phyloP scores from a whole-genome alignment of 2,113 vertebrate species.

The Gobiocypris rarus region DNA sequence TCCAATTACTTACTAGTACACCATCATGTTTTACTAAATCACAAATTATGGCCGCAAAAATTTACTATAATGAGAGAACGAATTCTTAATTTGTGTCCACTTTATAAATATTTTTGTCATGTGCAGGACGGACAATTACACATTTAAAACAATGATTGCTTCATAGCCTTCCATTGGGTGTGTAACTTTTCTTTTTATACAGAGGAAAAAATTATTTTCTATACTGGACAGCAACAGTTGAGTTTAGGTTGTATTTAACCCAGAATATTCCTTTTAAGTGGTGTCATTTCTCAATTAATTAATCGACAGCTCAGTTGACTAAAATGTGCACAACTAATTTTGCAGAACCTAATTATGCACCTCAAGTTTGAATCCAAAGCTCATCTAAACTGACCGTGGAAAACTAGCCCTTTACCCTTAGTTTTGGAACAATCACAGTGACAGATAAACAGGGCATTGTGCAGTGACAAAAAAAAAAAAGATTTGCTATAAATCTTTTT shows the following conservation, averaged over 20 bases:
- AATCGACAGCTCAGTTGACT: background rate
- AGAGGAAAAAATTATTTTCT: background rate
- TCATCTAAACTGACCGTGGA: background rate
- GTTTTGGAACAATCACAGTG: constrained; percentile 6
- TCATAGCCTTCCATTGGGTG: background rate
- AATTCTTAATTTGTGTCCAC: too few species aligned
- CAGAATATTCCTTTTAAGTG: constrained; percentile 15
- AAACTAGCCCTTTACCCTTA: background rate
- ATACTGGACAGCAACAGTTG: background rate
- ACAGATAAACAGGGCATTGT: background rate
- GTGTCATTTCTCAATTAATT: background rate
- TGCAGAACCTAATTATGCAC: background rate
- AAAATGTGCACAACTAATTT: background rate
- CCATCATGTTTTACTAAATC: too few species aligned
- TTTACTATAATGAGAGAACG: too few species aligned
- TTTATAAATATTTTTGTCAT: too few species aligned
- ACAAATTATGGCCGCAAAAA: too few species aligned
- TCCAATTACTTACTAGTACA: too few species aligned
- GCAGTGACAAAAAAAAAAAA: background rate
- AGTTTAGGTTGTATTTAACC: background rate
- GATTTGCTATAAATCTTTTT: background rate
- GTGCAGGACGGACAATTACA: too few species aligned
- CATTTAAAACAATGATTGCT: background rate
- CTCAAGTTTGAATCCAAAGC: background rate
- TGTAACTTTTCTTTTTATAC: background rate